Base-by-base conservation (phyloP, 2,113 vertebrate species). In the Cinclus mexicanus region DNA sequence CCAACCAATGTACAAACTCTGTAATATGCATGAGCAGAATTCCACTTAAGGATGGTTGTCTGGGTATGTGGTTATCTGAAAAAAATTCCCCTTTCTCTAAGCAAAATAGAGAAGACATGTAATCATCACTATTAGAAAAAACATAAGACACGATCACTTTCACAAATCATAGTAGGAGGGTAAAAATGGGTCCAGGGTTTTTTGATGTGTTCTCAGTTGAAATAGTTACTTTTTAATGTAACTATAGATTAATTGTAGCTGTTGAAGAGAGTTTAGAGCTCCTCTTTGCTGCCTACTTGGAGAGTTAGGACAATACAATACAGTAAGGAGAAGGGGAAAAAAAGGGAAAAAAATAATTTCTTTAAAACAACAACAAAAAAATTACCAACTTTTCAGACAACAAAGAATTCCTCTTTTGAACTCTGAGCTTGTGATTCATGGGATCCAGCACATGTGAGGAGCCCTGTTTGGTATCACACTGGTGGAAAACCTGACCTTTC, bases 291-390 rank as follows among this genome's bases (percentile, higher is more conserved):
- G 24, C 5, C 13, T 37, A 2, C 28, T 55, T 42, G 22, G 7
- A 60, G 12, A 75, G 7, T 47, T 76, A 50, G 9, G 16, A 19
- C 12, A 75, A 70, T 23, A 69, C 4, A 82, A 59, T 11, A 57
- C 3, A 44, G 4, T 6, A 47, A 47, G 16, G 5, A 25, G 22
- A 47, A 39, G 19, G n/a, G n/a, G n/a, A 10, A 3, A 5, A 29
- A 19, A 33, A 13, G 1, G 3, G 2, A 0, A 4, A 10, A 49
- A 10, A 0, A 6, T 76, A 1, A 4, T 50, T 68, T 16, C 24
- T 56, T 74, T 19, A 63, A 80, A 37, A 26, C 2, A 28, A 50
- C 35, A 37, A 37, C 35, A 52, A 20, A 53, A 53, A 56, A 29
- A 10, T 29, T 8, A 31, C 8, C 25, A 50, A 13, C 9, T 49